A percentile compares a stretch with the other conserved stretches of the same genome.
Conservation (phyloP, 2,888 invertebrate genomes). For the Caenorhabditis sp. region DNA sequence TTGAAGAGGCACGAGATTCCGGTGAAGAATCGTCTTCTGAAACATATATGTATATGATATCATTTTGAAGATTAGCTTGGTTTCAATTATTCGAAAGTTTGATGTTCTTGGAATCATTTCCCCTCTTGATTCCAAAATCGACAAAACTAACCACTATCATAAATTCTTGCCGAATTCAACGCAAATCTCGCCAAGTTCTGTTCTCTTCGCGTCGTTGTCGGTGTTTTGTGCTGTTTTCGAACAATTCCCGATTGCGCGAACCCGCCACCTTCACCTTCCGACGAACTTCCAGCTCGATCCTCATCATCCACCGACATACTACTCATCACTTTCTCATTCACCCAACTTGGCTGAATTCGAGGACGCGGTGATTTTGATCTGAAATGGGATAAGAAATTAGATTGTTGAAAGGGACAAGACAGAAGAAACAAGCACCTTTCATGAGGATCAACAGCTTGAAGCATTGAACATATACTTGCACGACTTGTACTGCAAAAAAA, state of each 20-base stretch:
- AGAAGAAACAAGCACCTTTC: constrained; percentile 26
- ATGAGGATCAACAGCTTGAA: constrained; percentile 37
- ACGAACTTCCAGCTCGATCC: constrained; percentile 38
- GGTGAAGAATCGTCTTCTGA: constrained; percentile 61
- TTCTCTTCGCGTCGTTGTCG: constrained; percentile 27
- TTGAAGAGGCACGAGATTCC: constrained; percentile 59
- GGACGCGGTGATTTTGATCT: constrained; percentile 67
- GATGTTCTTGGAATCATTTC: too few relatives aligned
- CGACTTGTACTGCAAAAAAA: constrained; percentile 30
- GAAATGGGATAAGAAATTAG: constrained; percentile 22
- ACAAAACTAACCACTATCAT: constrained; percentile 45
- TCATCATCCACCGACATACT: constrained; percentile 67
- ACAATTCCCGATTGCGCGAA: constrained; percentile 49
- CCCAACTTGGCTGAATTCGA: constrained; percentile 68
- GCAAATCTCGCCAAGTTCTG: constrained; percentile 53
- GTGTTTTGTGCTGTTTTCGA: constrained; percentile 15
- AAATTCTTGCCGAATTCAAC: constrained; percentile 17
- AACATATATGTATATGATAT: background rate
- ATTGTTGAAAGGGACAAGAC: background rate
- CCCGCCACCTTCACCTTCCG: constrained; percentile 42
- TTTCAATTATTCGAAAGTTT: too few relatives aligned
- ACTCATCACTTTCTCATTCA: constrained; percentile 68
- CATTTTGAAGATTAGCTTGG: background rate
- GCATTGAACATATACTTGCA: constrained; percentile 40
- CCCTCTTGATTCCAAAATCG: too few relatives aligned